Base-by-base conservation (phyloP, 2,888 invertebrate species). In the Ectemnius cavifrons region DNA sequence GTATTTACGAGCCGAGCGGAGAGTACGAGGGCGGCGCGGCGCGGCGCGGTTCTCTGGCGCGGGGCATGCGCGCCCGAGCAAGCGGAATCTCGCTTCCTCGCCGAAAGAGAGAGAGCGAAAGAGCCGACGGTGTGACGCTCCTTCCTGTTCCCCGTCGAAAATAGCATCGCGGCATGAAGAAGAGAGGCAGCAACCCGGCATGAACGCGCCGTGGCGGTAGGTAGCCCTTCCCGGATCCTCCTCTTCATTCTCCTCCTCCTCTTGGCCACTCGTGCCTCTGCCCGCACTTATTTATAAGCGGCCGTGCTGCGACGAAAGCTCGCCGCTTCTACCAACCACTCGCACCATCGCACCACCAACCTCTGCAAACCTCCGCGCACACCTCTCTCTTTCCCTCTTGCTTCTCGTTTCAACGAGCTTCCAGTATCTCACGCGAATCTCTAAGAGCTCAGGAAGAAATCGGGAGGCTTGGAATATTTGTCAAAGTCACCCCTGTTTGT, bases 111-210 rank as follows among this genome's bases (percentile, higher is more conserved):
- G 37, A 37, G 47, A 57, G 67, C 63, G 64, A 57, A 73, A 73
- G 63, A 66, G 66, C 64, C 77, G 69, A 65, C 65, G 78, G 66
- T 78, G 37, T 37, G 37, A 52, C 52, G 52, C 52, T 52, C 52
- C 83, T 83, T 82, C 83, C 81, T 82, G 80, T 78, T 81, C 73
- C 52, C 82, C 65, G 78, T 73, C 82, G 70, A 82, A 81, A 81
- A 81, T 81, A 81, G 81, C 37, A 37, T 82, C 75, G 52, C 37
- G 67, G 61, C 74, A 72, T 70, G 58, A 71, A 81, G 71, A 75
- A 74, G 68, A 49, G 70, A 66, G 65, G 52, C 28, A 63, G 73
- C 71, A 37, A 37, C 37, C 37, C 37, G 37, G 8, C 37, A 11
- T 11, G 37, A 37, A 37, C 37, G 37, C 37, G 37, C 37, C 37